Base-by-base conservation (phyloP, 2,113 vertebrate species). In the Gadus macrocephalus region DNA sequence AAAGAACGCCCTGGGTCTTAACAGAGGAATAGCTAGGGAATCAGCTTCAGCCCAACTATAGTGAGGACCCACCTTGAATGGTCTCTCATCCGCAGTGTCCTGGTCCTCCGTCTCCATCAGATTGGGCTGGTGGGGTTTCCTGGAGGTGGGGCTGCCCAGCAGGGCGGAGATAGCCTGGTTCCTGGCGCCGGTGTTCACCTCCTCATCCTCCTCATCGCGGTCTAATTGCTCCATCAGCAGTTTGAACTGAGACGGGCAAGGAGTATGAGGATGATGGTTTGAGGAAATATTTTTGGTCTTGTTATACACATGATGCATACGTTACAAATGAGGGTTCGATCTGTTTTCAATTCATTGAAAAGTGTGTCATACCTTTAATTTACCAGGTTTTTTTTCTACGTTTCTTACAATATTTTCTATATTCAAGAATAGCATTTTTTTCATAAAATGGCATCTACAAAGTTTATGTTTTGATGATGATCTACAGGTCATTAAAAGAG, bases 131-230 rank as follows among this genome's bases (percentile, higher is more conserved):
- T 95, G 92, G 94, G 5, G 42, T 49, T 95, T 96, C 89, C 95
- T 95, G 68, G 96, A 92, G 92, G 94, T 95, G 90, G 95, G 93
- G 86, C 85, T 96, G 74, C 96, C 97, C 81, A 98, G 93, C 42
- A 98, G 94, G 14, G 95, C 95, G 75, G 92, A 98, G 95, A 98
- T 98, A 90, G 96, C 96, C 95, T 98, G 98, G 89, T 97, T 98
- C 87, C 97, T 96, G 72, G 94, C 91, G 86, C 94, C 98, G 73
- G 95, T 94, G 71, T 95, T 96, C 76, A 96, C 96, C 84, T 98
- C 97, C 86, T 99, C 97, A 31, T 99, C 96, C 76, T 98, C 96
- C 87, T 98, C 96, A 75, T 98, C 96, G 60, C 96, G 96, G 83
- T 98, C 96, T 87, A 98, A 91, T 87, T 97, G 96, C 87, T 97